A percentile compares a stretch with the other conserved stretches of the same genome.
phyloP scores from a whole-genome alignment of 2,113 vertebrate species.

The Amazona guildingii region DNA sequence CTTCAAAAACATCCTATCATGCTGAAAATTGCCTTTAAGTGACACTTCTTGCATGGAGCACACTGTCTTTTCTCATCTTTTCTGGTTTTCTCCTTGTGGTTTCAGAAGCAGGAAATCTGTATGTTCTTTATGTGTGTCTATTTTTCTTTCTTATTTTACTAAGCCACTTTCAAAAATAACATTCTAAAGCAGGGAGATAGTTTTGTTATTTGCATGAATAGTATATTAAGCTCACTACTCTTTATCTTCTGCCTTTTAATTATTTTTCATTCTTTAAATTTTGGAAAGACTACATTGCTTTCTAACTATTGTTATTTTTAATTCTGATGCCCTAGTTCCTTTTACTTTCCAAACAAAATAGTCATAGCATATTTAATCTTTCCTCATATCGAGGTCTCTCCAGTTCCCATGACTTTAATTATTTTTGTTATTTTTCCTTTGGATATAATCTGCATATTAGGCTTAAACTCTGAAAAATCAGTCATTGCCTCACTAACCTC shows the following conservation, averaged over 20 bases:
- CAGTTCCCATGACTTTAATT: constrained; percentile 58
- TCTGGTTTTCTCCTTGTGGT: background rate
- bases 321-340: constrained; percentile 37
- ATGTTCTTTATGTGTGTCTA: background rate
- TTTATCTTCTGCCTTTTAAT: constrained; percentile 10
- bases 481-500: constrained; percentile 19
- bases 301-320: constrained; percentile 56
- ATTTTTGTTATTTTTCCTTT: constrained; percentile 54
- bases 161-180: background rate
- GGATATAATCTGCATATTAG: constrained; percentile 39
- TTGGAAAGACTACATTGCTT: constrained; percentile 7
- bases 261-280: constrained; percentile 47
- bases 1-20: background rate
- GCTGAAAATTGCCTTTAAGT: background rate
- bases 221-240: background rate
- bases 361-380: constrained; percentile 12
- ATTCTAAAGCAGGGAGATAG: background rate
- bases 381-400: constrained; percentile 4
- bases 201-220: background rate
- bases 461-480: constrained; percentile 30
- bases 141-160: constrained; percentile 10
- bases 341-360: constrained; percentile 62
- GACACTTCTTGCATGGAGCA: background rate
- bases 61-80: background rate
- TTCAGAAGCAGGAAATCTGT: background rate